Percentiles rank a stretch among this genome's conserved stretches.
Conservation (phyloP, 2,113 vertebrate genomes). For the Lynx canadensis region DNA sequence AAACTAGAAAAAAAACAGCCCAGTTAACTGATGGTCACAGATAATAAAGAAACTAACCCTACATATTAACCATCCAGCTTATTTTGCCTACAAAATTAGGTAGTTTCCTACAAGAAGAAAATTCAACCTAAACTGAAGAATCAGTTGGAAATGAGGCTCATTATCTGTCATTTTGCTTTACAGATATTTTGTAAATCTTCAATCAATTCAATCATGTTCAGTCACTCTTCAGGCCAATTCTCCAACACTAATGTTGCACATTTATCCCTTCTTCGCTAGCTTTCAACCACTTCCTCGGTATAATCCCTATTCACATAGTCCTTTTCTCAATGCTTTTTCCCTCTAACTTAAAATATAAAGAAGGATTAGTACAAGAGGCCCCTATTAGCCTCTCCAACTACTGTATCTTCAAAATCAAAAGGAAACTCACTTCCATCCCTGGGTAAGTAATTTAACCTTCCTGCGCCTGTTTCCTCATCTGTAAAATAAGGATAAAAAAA, state of each 20-base stretch:
- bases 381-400: background rate
- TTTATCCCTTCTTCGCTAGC: background rate
- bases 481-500: slow-evolving; percentile 30
- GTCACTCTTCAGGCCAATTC: background rate
- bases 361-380: background rate
- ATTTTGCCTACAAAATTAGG: background rate
- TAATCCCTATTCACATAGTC: background rate
- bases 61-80: background rate
- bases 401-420: background rate
- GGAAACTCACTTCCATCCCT: background rate
- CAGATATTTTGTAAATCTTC: background rate
- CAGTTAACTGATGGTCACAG: background rate
- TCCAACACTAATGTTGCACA: background rate
- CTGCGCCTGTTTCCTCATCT: slow-evolving; percentile 4
- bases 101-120: slow-evolving; percentile 18
- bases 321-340: background rate
- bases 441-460: slow-evolving; percentile 34
- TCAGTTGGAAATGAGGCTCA: background rate
- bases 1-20: background rate
- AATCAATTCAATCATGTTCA: slow-evolving; percentile 9
- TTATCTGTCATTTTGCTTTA: background rate
- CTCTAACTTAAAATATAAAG: slow-evolving; percentile 15
- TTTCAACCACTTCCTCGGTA: background rate
- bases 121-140: background rate
- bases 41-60: background rate